Evolutionary conservation across 2,797 vertebrate genomes (phyloP).

Genomic region (Hippopotamyrus pictus): DNA sequence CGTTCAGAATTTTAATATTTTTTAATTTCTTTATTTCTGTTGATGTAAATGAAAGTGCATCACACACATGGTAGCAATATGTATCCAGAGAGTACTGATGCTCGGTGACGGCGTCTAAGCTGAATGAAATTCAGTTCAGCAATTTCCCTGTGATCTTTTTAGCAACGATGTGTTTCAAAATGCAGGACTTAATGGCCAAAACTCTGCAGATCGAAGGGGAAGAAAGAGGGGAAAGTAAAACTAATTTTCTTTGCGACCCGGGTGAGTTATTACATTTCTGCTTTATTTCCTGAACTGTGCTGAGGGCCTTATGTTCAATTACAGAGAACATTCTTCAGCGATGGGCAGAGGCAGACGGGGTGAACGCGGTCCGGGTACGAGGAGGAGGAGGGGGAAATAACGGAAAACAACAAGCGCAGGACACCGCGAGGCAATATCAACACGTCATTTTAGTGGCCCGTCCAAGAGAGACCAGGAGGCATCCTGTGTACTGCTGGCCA

Average conservation of each 20-base stretch:
- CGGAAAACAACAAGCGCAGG: conserved; percentile 31
- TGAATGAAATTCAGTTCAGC: neutral
- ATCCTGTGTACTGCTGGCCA: neutral
- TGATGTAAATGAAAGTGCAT: neutral
- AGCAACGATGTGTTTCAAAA: conserved; percentile 11
- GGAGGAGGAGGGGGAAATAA: conserved; percentile 22
- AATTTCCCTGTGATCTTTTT: neutral
- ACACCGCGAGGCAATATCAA: conserved; percentile 57
- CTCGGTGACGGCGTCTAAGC: neutral
- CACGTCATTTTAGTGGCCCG: conserved; percentile 46
- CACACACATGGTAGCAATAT: neutral
- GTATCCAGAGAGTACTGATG: neutral
- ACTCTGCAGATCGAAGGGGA: neutral
- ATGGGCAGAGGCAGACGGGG: conserved; percentile 6
- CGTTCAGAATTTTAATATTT: neutral
- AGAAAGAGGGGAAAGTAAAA: conserved; percentile 38
- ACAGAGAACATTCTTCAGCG: conserved; percentile 54
- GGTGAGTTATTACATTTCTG: conserved; percentile 49
- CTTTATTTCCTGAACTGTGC: conserved; percentile 54
- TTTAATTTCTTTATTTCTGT: neutral
- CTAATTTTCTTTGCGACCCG: conserved; percentile 43
- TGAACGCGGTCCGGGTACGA: neutral
- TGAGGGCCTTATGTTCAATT: conserved; percentile 66
- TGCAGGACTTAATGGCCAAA: neutral
- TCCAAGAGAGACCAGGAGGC: conserved; percentile 33